phyloP scores from a whole-genome alignment of 2,113 vertebrate genomes.

The Hystrix cristata region DNA sequence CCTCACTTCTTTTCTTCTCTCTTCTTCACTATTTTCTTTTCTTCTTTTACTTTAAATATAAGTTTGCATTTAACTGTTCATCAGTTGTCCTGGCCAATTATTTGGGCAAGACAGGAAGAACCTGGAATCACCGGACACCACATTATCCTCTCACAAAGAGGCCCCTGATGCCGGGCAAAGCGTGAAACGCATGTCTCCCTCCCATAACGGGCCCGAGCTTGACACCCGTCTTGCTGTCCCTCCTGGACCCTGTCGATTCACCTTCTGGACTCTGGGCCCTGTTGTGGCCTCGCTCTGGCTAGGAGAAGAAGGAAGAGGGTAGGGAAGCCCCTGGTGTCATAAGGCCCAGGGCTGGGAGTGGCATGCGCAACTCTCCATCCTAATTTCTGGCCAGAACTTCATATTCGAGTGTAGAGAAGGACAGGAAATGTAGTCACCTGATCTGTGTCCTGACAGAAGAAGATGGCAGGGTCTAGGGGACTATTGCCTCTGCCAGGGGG shows the following conservation, averaged over 20 bases:
- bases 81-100: neutral
- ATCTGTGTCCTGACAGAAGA: neutral
- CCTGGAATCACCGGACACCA: neutral
- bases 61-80: neutral
- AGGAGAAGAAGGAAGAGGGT: neutral
- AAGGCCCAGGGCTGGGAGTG: neutral
- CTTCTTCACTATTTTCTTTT: neutral
- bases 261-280: neutral
- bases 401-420: neutral
- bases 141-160: neutral
- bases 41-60: neutral
- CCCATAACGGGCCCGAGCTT: neutral
- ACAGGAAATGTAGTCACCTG: neutral
- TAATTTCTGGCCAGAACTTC: neutral
- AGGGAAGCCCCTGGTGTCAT: neutral
- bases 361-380: fast-evolving
- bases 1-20: neutral
- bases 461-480: neutral
- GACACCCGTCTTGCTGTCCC: neutral
- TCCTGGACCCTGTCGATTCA: neutral
- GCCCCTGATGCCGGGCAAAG: neutral
- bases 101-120: neutral
- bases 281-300: neutral
- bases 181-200: neutral
- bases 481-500: neutral